Conservation (phyloP, 30 jellyfish, hydroid and myxozoan species). For the Turritopsis dohrnii region DNA sequence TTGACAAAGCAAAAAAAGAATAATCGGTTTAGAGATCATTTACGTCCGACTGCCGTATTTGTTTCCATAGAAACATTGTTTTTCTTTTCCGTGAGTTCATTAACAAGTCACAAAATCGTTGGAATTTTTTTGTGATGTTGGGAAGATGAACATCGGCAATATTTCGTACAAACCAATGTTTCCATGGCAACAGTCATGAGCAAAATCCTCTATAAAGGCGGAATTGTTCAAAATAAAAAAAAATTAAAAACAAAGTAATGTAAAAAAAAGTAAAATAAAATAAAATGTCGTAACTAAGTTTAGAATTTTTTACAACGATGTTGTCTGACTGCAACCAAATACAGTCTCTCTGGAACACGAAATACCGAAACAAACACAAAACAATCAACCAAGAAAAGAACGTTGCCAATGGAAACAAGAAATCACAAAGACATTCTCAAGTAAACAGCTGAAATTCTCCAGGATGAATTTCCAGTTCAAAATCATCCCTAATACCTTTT, state of each 20-base stretch:
- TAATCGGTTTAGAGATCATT: background rate
- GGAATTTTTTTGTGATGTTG: background rate
- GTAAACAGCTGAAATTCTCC: no score
- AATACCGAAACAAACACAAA: no score
- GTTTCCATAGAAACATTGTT: background rate
- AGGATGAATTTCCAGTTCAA: no score
- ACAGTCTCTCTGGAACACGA: no score
- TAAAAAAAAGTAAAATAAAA: no score
- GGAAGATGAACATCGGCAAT: background rate
- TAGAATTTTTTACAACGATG: background rate
- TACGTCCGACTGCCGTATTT: background rate
- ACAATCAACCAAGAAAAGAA: no score
- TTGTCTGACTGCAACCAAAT: no score
- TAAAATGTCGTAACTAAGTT: background rate
- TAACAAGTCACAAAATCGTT: background rate
- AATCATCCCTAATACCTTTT: no score
- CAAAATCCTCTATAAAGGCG: background rate
- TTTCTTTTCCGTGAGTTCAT: background rate
- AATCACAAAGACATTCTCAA: no score
- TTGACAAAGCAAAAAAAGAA: no score
- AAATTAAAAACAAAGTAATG: no score
- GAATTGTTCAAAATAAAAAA: background rate
- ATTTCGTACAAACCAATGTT: background rate
- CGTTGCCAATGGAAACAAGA: no score
- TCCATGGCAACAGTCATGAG: background rate